These are phyloP conservation scores for Standfussiana lucernea DNA, from an alignment of 2,888 invertebrate species.

Conservation along the genomic window DNA sequence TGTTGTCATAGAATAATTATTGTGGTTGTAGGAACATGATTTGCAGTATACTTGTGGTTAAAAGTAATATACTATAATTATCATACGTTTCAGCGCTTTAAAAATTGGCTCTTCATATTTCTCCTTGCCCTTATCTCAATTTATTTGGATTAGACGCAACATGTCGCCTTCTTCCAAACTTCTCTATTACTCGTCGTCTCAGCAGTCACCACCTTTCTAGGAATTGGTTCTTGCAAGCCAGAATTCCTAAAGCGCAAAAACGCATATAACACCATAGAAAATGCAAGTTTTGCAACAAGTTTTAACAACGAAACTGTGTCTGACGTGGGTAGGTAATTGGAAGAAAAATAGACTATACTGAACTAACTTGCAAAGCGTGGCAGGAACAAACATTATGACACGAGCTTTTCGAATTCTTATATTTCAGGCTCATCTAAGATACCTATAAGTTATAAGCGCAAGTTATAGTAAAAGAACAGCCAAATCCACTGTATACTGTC, in stretches of 20 bases:
- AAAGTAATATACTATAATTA: background rate
- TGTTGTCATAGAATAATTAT: conserved; percentile 2
- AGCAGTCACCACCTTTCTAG: background rate
- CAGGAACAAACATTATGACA: background rate
- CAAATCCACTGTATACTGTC: background rate
- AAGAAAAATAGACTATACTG: background rate
- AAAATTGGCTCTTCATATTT: background rate
- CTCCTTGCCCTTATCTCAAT: background rate
- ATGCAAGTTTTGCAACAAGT: background rate
- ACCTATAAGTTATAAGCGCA: too few species aligned
- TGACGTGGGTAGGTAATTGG: background rate
- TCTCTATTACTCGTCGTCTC: background rate
- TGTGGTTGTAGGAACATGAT: conserved; percentile 25
- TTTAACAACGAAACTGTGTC: background rate
- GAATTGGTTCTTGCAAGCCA: background rate
- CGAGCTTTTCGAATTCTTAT: background rate
- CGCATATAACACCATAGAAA: background rate
- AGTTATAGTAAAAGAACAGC: too few species aligned
- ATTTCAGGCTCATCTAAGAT: too few species aligned
- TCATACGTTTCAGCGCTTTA: background rate
- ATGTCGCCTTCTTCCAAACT: background rate
- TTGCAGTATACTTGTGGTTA: conserved; percentile 26
- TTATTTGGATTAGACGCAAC: background rate
- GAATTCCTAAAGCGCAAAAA: background rate
- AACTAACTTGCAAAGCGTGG: background rate